These are phyloP conservation scores for Melanogrammus aeglefinus DNA, from an alignment of 2,797 vertebrate genomes.

Conservation along the genomic window DNA sequence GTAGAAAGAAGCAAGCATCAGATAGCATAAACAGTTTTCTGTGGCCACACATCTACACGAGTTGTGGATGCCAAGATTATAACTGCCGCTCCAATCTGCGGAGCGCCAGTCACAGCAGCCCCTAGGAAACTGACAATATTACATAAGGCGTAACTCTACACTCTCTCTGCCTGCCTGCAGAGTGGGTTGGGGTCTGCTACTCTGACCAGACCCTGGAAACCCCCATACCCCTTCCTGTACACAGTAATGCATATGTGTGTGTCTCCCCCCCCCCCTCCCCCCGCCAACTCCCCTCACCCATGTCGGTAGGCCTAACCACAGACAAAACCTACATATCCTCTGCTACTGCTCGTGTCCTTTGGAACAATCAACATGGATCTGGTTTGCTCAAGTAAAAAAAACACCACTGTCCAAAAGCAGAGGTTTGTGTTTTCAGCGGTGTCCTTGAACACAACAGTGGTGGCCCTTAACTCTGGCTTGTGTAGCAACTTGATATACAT, in stretches of 20 bases:
- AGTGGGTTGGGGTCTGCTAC: conserved; percentile 25
- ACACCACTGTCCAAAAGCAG: background rate
- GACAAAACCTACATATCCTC: background rate
- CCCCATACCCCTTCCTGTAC: conserved; percentile 10
- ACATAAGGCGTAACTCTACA: conserved; percentile 32
- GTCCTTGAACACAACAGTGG: background rate
- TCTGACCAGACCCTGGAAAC: background rate
- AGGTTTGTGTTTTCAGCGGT: background rate
- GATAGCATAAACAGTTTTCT: background rate
- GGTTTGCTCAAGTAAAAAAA: background rate
- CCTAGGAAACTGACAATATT: conserved; percentile 12
- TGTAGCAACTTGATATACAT: background rate
- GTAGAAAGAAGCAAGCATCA: background rate
- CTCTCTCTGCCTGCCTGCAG: conserved; percentile 17
- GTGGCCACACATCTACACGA: background rate
- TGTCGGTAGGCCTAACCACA: background rate
- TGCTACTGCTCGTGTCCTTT: background rate
- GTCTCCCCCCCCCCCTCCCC: background rate
- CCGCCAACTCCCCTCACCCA: background rate
- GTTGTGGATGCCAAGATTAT: background rate
- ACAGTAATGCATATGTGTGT: conserved; percentile 29
- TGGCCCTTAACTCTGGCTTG: background rate
- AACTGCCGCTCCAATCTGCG: background rate
- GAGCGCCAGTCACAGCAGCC: background rate
- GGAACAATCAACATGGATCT: too few species aligned